Base-by-base conservation (phyloP, 2,888 invertebrate genomes). In the Lissocephala sabroskyi region DNA sequence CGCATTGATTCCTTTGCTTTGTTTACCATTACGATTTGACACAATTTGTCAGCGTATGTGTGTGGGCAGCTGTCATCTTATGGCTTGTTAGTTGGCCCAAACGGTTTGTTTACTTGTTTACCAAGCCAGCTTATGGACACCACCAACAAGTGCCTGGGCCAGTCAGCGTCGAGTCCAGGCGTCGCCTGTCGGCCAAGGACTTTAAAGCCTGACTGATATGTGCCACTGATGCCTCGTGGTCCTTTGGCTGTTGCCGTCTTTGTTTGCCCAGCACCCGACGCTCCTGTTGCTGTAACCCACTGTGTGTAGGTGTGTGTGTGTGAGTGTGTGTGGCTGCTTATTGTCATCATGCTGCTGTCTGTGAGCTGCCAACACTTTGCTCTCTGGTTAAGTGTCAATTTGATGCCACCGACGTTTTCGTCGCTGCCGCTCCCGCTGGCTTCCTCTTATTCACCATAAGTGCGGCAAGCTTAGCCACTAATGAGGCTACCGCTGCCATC, bases 11-110 rank as follows among this genome's bases (percentile, higher is more conserved):
- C 23, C 48, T 49, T 55, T 50, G 58, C 61, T 65, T 77, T 76
- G 79, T 79, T 76, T 79, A 74, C 71, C 61, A 71, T 71, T 71
- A 77, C 78, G 71, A 71, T 71, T 71, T 71, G 78, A 73, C 75
- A 71, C 71, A 71, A 71, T 71, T 71, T 71, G 71, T 77, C 77
- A 71, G 66, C 70, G 65, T 37, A 76, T 76, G 9, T 3, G 30
- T 3, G 17, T 18, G 37, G 29, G 29, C 62, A 59, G 57, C 78
- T 74, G 71, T 71, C 78, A 70, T 77, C 71, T 71, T 71, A 71
- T 77, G 71, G 78, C 71, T 71, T 77, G 78, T 71, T 71, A 71
- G 78, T 71, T 61, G 75, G 68, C 61, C 64, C 76, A 76, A n/a
- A 77, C 74, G 75, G 70, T 55, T 51, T 49, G 49, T 36, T 43